Evolutionary conservation across 2,888 invertebrate genomes (phyloP), one percentile per base, ranked within the genome.

Genomic region (Hybos culiciformis): DNA sequence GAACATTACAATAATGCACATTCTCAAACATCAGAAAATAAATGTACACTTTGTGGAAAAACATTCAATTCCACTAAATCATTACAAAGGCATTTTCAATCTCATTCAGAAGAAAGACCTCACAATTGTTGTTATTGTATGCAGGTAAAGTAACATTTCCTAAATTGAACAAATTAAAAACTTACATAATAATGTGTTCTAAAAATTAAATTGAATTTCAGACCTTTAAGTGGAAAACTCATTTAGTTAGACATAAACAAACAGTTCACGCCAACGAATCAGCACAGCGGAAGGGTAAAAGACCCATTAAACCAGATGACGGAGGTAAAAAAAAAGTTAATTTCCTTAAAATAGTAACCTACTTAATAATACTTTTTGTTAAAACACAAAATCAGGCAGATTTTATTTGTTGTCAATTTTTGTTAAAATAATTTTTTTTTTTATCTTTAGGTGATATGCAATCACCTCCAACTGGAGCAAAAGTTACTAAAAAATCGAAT

Each of bases 141-240:
- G 51, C 63, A 66, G 57, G 63, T 65, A 49, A n/a, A n/a, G 12
- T 4, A 12, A 26, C 9, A 6, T 5, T 26, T 26, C 9, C 9
- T 12, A 26, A n/a, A 29, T 26, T 29, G 5, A n/a, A 5, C n/a
- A 12, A 5, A n/a, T 11, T 15, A 33, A 14, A 33, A n/a, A 12
- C n/a, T 26, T 26, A 6, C 7, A 18, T 20, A 24, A 11, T 23
- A 18, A n/a, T n/a, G n/a, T n/a, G n/a, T n/a, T n/a, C n/a, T n/a
- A n/a, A n/a, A n/a, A n/a, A n/a, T n/a, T n/a, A n/a, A 9, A 23
- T 18, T 44, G 42, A 43, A 15, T 14, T 41, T 39, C 24, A 64
- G 63, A 63, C 63, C 11, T 66, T 66, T 44, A 66, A 66, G 46
- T 63, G 63, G 62, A 64, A 66, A 51, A 64, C 66, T 5, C 65